A percentile compares a stretch with the other conserved stretches of the same genome.
phyloP scores from a whole-genome alignment of 2,113 vertebrate species.

The Clupea harengus region DNA sequence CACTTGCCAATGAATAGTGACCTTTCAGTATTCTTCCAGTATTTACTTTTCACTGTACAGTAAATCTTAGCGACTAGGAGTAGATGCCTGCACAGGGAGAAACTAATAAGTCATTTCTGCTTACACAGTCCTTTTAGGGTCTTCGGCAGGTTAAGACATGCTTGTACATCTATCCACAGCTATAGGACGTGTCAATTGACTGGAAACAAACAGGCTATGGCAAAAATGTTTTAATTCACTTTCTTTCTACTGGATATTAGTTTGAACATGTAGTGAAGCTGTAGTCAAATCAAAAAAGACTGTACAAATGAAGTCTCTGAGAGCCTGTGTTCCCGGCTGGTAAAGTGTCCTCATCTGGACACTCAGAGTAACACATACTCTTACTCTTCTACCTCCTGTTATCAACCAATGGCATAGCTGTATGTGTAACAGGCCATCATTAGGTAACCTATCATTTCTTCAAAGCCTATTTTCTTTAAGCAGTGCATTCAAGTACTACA shows the following conservation, averaged over 20 bases:
- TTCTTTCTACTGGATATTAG: not conserved
- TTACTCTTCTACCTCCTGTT: not conserved
- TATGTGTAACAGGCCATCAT: not conserved
- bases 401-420: not conserved
- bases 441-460: slow-evolving; percentile 28
- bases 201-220: not conserved
- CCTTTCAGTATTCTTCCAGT: not conserved
- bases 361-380: not conserved
- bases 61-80: not conserved
- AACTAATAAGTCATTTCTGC: not conserved
- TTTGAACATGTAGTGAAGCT: not conserved
- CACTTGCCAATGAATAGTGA: not conserved
- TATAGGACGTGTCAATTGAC: not conserved
- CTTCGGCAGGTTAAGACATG: not conserved
- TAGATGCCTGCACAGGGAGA: not conserved
- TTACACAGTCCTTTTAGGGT: not conserved
- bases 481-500: not conserved
- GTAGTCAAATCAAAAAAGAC: not conserved
- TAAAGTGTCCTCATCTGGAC: not conserved
- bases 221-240: not conserved
- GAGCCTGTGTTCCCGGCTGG: not conserved
- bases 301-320: not conserved
- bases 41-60: not conserved
- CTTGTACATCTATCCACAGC: not conserved
- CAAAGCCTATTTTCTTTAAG: slow-evolving; percentile 20